These are phyloP conservation scores for Dendroctonus valens DNA, from an alignment of 1,140 invertebrate genomes.

Conservation along the genomic window DNA sequence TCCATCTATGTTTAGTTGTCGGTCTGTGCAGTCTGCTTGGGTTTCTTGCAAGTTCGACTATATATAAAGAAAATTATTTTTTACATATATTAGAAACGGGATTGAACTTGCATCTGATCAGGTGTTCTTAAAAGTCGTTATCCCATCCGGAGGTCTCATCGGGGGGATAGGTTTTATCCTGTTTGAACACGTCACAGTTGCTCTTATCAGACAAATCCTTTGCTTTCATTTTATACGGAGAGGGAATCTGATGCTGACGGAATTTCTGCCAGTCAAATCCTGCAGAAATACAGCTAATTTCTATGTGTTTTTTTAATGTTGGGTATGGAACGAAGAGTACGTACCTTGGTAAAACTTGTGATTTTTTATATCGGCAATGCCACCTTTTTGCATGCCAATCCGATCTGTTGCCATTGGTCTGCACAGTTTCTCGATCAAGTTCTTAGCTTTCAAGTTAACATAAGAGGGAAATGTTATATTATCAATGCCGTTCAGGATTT, in stretches of 20 bases:
- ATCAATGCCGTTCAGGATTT: conserved; percentile 90
- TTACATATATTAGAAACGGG: no score
- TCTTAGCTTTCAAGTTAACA: conserved; percentile 74
- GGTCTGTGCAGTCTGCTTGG: no score
- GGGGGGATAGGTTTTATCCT: conserved; percentile 40
- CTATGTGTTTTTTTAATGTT: conserved; percentile 28
- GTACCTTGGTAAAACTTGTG: conserved; percentile 69
- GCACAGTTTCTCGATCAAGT: conserved; percentile 85
- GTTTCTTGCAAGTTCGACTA: no score
- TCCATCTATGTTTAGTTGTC: no score
- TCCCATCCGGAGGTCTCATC: conserved; percentile 43
- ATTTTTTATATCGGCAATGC: conserved; percentile 88
- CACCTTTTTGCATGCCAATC: conserved; percentile 87
- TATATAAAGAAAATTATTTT: no score
- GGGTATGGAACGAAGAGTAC: no score
- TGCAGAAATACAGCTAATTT: not conserved
- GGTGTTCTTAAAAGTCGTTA: conserved; percentile 25
- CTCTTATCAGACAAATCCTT: conserved; percentile 34
- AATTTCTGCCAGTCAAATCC: conserved; percentile 45
- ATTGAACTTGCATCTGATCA: no score
- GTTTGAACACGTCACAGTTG: conserved; percentile 41
- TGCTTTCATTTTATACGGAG: conserved; percentile 40
- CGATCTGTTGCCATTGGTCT: conserved; percentile 86
- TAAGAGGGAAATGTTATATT: conserved; percentile 79
- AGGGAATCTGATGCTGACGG: conserved; percentile 24